Percentiles rank a stretch among this genome's conserved stretches.
Conservation (phyloP, 2,113 vertebrate species). For the Dasyprocta punctata region DNA sequence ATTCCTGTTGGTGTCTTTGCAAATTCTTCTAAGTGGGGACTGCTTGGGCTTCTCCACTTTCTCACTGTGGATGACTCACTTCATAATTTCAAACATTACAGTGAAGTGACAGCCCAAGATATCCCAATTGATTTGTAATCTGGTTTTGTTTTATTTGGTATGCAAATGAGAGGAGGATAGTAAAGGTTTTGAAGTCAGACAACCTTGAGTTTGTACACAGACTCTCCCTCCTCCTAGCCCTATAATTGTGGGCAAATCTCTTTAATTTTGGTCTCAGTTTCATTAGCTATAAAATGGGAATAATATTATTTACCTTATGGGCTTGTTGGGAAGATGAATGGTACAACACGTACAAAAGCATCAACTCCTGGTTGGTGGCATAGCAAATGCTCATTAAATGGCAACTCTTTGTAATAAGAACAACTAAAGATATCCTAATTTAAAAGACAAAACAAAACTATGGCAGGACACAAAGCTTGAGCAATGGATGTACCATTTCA, state of each 20-base stretch:
- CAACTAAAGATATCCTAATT: neutral
- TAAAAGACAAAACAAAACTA: neutral
- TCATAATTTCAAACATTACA: conserved; percentile 54
- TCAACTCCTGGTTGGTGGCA: neutral
- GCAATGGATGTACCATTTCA: neutral
- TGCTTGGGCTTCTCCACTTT: conserved; percentile 12
- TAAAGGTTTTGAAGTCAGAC: conserved; percentile 70
- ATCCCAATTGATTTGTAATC: neutral
- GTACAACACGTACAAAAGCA: neutral
- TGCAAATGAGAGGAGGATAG: neutral
- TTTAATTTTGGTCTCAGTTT: conserved; percentile 59
- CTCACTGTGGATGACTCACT: neutral
- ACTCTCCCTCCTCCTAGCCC: conserved; percentile 47
- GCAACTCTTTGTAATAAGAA: conserved; percentile 50
- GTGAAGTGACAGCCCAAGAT: neutral
- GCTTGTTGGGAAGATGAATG: conserved; percentile 47
- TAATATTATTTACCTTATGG: conserved; percentile 42
- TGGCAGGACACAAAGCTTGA: neutral
- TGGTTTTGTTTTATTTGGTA: conserved; percentile 41
- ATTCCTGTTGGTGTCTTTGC: neutral
- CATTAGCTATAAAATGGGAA: conserved; percentile 47
- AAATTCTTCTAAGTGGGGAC: neutral
- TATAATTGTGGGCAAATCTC: conserved; percentile 63
- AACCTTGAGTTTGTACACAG: conserved; percentile 46
- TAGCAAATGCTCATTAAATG: conserved; percentile 62